These are phyloP conservation scores for Corticium candelabrum DNA, from an alignment of 37 sponge, comb jelly and placozoan genomes.

Conservation along the genomic window DNA sequence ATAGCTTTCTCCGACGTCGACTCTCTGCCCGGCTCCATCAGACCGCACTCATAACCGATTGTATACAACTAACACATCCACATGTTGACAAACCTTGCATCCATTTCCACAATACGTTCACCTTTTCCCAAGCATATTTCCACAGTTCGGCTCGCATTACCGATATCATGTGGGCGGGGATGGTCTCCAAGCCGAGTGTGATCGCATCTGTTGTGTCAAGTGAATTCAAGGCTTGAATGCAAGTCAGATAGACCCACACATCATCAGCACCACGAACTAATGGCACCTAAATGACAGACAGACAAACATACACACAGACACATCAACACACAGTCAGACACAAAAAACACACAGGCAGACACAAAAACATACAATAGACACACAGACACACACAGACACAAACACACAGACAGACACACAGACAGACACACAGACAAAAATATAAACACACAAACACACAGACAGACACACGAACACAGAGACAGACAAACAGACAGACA, in stretches of 20 bases:
- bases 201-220: background rate
- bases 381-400: no score
- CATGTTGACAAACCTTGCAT: no score
- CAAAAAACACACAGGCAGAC: no score
- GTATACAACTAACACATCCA: background rate
- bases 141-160: background rate
- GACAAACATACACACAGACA: background rate
- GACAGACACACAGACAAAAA: no score
- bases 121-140: constrained; percentile 5
- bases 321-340: background rate
- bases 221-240: background rate
- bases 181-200: background rate
- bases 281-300: background rate
- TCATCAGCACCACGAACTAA: background rate
- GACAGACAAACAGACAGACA: no score
- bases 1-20: background rate
- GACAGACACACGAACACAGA: no score
- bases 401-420: no score
- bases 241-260: background rate
- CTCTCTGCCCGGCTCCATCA: background rate
- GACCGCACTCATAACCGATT: background rate
- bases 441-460: no score
- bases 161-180: background rate
- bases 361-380: no score
- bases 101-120: background rate